These are phyloP conservation scores for Anoplophora glabripennis DNA, from an alignment of 1,140 invertebrate species.

Conservation along the genomic window DNA sequence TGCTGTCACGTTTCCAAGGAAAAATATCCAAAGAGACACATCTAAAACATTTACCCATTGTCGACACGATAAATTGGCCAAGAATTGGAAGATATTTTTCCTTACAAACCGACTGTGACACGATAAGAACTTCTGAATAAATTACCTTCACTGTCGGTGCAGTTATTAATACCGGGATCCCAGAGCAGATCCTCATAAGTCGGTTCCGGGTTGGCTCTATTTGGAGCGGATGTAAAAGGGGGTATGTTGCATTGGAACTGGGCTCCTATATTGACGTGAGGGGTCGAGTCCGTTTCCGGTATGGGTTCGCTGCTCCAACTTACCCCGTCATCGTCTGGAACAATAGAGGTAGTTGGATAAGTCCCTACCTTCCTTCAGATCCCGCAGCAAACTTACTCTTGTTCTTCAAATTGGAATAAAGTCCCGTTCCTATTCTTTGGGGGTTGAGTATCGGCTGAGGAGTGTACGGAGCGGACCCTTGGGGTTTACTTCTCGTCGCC, in stretches of 20 bases:
- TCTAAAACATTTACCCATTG: too few relatives aligned
- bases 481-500: conserved; percentile 51
- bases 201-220: conserved; percentile 47
- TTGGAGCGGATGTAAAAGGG: conserved; percentile 35
- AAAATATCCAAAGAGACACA: too few relatives aligned
- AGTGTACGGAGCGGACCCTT: conserved; percentile 70
- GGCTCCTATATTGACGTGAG: conserved; percentile 86
- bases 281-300: conserved; percentile 54
- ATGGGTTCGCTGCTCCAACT: conserved; percentile 42
- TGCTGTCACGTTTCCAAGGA: neutral
- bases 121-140: neutral
- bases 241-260: conserved; percentile 82
- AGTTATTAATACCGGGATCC: conserved; percentile 76
- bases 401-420: conserved; percentile 58
- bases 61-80: too few relatives aligned
- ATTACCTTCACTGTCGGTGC: conserved; percentile 73
- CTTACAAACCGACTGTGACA: neutral
- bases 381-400: conserved; percentile 27
- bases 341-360: neutral
- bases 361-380: neutral
- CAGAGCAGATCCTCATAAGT: conserved; percentile 75
- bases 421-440: conserved; percentile 77
- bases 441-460: conserved; percentile 91
- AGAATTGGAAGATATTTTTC: too few relatives aligned
- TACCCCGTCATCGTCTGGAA: conserved; percentile 34